These are phyloP conservation scores for Bombus turneri DNA, from an alignment of 1,140 invertebrate genomes.

Conservation along the genomic window DNA sequence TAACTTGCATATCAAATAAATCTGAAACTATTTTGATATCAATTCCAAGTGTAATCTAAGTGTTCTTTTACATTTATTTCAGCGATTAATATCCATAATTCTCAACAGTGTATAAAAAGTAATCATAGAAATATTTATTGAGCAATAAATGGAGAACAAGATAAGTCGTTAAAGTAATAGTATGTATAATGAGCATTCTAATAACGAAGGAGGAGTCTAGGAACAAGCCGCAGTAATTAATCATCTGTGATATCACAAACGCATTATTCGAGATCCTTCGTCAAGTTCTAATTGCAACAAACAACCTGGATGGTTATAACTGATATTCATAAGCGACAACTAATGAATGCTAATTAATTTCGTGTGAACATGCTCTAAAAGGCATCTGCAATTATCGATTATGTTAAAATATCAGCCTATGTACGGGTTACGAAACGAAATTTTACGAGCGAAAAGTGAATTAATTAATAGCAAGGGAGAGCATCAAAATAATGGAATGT, in stretches of 20 bases:
- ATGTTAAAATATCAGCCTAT: conserved; percentile 1
- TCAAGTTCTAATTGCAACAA: too few relatives aligned
- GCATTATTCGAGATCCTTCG: background rate
- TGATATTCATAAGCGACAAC: background rate
- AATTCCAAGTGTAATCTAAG: too few relatives aligned
- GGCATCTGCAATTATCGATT: conserved; percentile 23
- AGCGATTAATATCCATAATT: too few relatives aligned
- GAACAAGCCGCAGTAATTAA: background rate
- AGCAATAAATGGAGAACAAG: background rate
- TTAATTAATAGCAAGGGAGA: conserved; percentile 13
- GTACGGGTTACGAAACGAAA: background rate
- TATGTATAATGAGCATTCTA: background rate
- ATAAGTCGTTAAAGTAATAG: background rate
- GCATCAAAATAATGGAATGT: background rate
- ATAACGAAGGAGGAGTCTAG: background rate
- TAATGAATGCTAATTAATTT: conserved; percentile 36
- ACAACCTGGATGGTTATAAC: background rate
- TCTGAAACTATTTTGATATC: too few relatives aligned
- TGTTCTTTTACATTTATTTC: too few relatives aligned
- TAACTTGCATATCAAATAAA: too few relatives aligned
- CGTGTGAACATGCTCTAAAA: conserved; percentile 4
- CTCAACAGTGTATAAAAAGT: too few relatives aligned
- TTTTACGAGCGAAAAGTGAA: background rate
- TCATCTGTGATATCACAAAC: background rate
- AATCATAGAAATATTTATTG: background rate